These are phyloP conservation scores for Strigamia maritima DNA, from an alignment of 2,888 invertebrate genomes.

Conservation along the genomic window DNA sequence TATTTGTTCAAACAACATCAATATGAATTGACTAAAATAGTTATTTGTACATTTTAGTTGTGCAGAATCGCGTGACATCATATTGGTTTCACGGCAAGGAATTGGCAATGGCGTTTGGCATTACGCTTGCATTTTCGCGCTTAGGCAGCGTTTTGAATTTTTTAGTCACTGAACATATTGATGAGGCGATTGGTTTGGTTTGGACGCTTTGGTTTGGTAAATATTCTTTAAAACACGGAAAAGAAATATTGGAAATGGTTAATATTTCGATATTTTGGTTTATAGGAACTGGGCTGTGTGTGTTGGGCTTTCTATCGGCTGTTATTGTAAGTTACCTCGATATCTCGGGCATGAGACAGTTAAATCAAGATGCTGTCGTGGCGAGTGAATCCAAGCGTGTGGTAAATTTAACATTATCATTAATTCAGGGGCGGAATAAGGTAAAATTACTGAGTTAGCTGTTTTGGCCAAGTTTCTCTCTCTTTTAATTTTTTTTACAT, in stretches of 20 bases:
- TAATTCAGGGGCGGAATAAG: no score
- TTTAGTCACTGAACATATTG: conserved; percentile 50
- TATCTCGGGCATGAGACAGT: conserved; percentile 44
- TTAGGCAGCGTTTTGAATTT: conserved; percentile 54
- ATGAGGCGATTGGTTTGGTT: conserved; percentile 48
- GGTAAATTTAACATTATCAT: background rate
- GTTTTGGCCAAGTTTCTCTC: no score
- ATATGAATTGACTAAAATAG: no score
- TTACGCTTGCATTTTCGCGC: conserved; percentile 52
- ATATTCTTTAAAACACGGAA: background rate
- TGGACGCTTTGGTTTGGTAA: conserved; percentile 54
- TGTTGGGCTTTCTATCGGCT: conserved; percentile 52
- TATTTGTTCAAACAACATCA: background rate
- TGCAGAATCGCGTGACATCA: conserved; percentile 53
- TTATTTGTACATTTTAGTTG: conserved; percentile 48
- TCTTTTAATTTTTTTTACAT: no score
- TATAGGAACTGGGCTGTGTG: conserved; percentile 52
- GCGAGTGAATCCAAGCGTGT: conserved; percentile 11
- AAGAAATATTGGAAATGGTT: no score
- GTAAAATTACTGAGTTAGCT: no score
- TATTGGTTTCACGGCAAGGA: conserved; percentile 54
- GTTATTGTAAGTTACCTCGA: conserved; percentile 51
- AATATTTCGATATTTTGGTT: no score
- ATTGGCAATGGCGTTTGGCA: conserved; percentile 53
- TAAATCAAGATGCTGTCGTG: background rate